phyloP scores from a whole-genome alignment of 2,797 vertebrate genomes.

The Todus mexicanus region DNA sequence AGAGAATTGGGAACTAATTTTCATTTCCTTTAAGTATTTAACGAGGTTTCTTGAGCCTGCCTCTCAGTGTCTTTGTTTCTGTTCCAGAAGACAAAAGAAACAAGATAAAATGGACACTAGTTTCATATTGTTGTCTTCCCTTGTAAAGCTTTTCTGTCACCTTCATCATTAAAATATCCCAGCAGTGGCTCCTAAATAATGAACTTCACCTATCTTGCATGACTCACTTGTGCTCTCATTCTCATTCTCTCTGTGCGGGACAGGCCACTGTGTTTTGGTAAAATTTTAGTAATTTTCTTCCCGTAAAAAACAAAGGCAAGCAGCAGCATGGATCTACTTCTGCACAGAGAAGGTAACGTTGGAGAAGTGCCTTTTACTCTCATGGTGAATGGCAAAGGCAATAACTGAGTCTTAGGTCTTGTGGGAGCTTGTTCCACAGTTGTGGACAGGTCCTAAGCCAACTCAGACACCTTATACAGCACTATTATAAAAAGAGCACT shows the following conservation, averaged over 20 bases:
- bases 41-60: constrained; percentile 4
- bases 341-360: neutral
- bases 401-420: neutral
- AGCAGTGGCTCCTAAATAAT: neutral
- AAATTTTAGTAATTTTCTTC: neutral
- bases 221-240: neutral
- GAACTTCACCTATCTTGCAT: neutral
- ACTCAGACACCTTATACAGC: neutral
- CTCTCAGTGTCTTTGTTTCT: constrained; percentile 1
- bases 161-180: neutral
- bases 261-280: neutral
- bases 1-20: constrained; percentile 67
- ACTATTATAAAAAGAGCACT: neutral
- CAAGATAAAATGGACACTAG: neutral
- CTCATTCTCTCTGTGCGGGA: neutral
- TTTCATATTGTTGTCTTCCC: neutral
- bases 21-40: constrained; percentile 58
- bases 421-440: neutral
- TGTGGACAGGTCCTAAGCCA: neutral
- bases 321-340: neutral
- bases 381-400: neutral
- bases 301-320: neutral
- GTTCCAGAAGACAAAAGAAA: constrained; percentile 31
- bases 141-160: neutral
- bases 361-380: neutral